Evolutionary conservation across 2,113 vertebrate genomes (phyloP), one percentile per base, ranked within the genome.

Genomic region (Tragelaphus imberbis): DNA sequence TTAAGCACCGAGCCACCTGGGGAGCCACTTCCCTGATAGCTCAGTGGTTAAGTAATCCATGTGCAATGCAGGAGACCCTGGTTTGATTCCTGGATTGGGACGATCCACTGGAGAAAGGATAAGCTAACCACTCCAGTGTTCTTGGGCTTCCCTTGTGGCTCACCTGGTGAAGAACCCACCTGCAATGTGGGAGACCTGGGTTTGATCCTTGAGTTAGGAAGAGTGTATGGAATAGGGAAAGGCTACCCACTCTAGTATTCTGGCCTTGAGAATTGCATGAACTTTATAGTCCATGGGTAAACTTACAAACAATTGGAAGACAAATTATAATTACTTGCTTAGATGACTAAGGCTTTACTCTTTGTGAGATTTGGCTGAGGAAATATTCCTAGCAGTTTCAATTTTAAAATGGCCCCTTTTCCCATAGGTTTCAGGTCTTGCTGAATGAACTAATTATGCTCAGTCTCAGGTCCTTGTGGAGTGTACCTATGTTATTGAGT

Each of bases 61-160:
- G 5, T 23, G 19, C 68, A 75, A 40, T 75, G n/a, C 19, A 40
- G 19, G 12, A 75, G 21, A 40, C 5, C 10, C n/a, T 0, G 0
- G 68, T 75, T 40, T 75, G 68, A 75, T 75, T 75, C 68, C n/a
- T 25, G n/a, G n/a, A 2, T 75, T 2, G 0, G 68, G 68, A 71
- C 0, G 1, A 40, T 40, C 10, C n/a, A 6, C 68, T 40, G n/a
- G 10, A 40, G 19, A 75, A 23, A 10, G n/a, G n/a, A 75, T 40
- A 40, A 19, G 68, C 68, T 75, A 40, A 2, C 68, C 5, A 40
- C n/a, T 40, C 19, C 19, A 12, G n/a, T 40, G 68, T 71, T 40
- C n/a, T 71, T 71, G 19, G 68, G 5, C 19, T 71, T 71, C 10
- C 68, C 10, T 40, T 71, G 68, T 71, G n/a, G n/a, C 68, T 71